A percentile compares a stretch with the other conserved stretches of the same genome.
phyloP scores from a whole-genome alignment of 2,113 vertebrate genomes.

The Noturus placidus region DNA sequence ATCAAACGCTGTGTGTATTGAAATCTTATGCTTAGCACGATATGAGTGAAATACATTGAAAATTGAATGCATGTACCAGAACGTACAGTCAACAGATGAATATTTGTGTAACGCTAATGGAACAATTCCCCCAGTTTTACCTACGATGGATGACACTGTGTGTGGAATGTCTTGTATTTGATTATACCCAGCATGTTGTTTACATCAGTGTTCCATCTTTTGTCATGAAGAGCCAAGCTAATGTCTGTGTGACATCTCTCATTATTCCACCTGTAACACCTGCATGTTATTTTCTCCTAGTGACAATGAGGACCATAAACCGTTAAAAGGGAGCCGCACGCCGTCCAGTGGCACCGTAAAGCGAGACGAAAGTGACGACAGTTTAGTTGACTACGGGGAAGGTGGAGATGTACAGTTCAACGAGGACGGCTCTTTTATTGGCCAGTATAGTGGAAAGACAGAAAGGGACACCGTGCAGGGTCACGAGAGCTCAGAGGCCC shows the following conservation, averaged over 20 bases:
- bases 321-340: slow-evolving; percentile 92
- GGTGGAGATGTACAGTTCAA: slow-evolving; percentile 98
- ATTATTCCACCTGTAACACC: slow-evolving; percentile 71
- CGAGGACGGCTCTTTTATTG: slow-evolving; percentile 98
- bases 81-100: background rate
- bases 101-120: slow-evolving; percentile 4
- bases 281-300: slow-evolving; percentile 83
- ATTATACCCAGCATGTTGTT: slow-evolving; percentile 46
- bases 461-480: slow-evolving; percentile 89
- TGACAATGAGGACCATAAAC: slow-evolving; percentile 97
- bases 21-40: background rate
- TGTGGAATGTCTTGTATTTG: slow-evolving; percentile 35
- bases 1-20: background rate
- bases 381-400: slow-evolving; percentile 98
- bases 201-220: slow-evolving; percentile 63
- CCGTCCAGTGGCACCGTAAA: slow-evolving; percentile 96
- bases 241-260: slow-evolving; percentile 59
- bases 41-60: background rate
- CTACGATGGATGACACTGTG: background rate
- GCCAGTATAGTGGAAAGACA: slow-evolving; percentile 96
- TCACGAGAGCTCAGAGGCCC: slow-evolving; percentile 93
- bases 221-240: slow-evolving; percentile 61
- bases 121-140: background rate
- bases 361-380: slow-evolving; percentile 96
- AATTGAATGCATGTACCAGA: background rate